These are phyloP conservation scores for Caenorhabditis sp. DNA, from an alignment of 2,888 invertebrate species.

Conservation along the genomic window DNA sequence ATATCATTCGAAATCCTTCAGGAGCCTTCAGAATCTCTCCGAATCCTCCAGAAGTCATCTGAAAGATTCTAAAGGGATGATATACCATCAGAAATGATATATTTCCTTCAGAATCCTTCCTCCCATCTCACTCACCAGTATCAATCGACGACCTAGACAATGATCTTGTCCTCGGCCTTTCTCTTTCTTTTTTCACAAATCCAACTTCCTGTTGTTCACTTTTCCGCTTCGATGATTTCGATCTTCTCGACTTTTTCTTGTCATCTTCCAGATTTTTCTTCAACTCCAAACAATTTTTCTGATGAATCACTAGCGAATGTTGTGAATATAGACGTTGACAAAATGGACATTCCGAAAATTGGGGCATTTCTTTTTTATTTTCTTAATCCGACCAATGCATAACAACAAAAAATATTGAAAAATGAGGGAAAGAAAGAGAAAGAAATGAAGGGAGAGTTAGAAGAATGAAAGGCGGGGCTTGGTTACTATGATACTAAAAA, in stretches of 20 bases:
- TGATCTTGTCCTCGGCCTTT: constrained; percentile 24
- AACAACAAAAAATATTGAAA: not conserved
- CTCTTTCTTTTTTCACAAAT: too few relatives aligned
- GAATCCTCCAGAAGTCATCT: too few relatives aligned
- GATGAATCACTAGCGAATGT: constrained; percentile 33
- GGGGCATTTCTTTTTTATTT: too few relatives aligned
- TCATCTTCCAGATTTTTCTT: constrained; percentile 3
- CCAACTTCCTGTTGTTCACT: too few relatives aligned
- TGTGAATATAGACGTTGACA: constrained; percentile 34
- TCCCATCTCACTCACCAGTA: constrained; percentile 17
- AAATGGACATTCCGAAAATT: constrained; percentile 29
- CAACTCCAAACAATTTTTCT: constrained; percentile 25
- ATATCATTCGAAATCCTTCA: too few relatives aligned
- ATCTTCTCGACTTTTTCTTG: constrained; percentile 7
- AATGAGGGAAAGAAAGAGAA: too few relatives aligned
- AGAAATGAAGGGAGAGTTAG: too few relatives aligned
- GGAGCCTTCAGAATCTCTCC: too few relatives aligned
- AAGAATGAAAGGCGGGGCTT: not conserved
- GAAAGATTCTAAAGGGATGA: too few relatives aligned
- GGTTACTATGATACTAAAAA: not conserved
- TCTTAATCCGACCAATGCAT: too few relatives aligned
- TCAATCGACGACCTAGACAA: constrained; percentile 23
- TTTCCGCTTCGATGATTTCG: constrained; percentile 21
- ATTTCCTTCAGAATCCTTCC: too few relatives aligned
- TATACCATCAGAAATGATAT: too few relatives aligned